Conservation (phyloP, 1,140 invertebrate genomes). For the Idris sp. region DNA sequence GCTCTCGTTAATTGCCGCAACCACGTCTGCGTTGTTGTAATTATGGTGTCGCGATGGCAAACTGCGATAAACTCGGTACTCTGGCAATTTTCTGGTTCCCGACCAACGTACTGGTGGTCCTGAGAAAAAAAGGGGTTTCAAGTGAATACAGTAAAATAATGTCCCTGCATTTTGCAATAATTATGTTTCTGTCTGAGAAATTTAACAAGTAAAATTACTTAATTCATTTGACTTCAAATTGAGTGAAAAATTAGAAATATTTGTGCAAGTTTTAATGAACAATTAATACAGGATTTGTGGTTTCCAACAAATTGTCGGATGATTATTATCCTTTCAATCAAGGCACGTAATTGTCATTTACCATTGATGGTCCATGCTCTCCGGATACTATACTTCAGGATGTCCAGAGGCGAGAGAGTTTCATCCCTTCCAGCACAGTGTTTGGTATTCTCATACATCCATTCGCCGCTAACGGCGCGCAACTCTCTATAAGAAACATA, state of each 20-base stretch:
- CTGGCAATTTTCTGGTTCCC: slow-evolving; percentile 77
- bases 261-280: too few species aligned
- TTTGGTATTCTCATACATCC: slow-evolving; percentile 81
- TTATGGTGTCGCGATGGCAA: slow-evolving; percentile 76
- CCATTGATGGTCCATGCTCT: slow-evolving; percentile 86
- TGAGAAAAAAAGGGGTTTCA: slow-evolving; percentile 62
- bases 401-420: slow-evolving; percentile 81
- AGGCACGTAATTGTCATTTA: slow-evolving; percentile 60
- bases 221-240: too few species aligned
- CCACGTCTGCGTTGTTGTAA: slow-evolving; percentile 45
- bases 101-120: slow-evolving; percentile 80
- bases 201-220: too few species aligned
- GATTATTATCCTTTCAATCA: slow-evolving; percentile 14
- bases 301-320: slow-evolving; percentile 1
- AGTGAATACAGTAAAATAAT: too few species aligned
- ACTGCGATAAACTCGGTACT: slow-evolving; percentile 80
- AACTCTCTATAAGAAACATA: slow-evolving; percentile 82
- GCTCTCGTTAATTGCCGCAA: slow-evolving; percentile 51
- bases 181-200: too few species aligned
- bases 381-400: slow-evolving; percentile 82
- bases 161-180: too few species aligned
- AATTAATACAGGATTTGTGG: background rate
- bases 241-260: too few species aligned
- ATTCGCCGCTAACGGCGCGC: slow-evolving; percentile 83
- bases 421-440: slow-evolving; percentile 65